Evolutionary conservation across 2,888 invertebrate species (phyloP), one percentile per base, ranked within the genome.

Genomic region (Epistrophe grossulariae): DNA sequence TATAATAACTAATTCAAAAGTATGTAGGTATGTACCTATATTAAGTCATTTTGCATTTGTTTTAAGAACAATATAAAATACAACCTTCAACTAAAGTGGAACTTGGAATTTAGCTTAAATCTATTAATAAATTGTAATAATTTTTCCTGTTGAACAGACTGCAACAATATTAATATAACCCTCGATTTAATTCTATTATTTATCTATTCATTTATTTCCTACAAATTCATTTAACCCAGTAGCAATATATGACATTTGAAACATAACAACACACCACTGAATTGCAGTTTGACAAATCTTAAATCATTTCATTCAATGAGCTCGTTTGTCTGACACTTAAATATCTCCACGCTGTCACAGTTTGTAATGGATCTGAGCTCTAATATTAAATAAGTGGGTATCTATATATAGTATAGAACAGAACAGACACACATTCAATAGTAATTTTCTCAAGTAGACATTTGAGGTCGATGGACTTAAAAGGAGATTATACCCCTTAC

Each of bases 271-370:
- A 10, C 17, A 38, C 11, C 40, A 31, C 48, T 74, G 71, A 72
- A 82, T n/a, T 79, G 85, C 74, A 64, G 72, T 82, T 82, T 82
- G 79, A 87, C 82, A 87, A 78, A 79, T 78, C 45, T 48, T 50
- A 28, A 45, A 45, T 64, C 43, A n/a, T 64, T 82, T 81, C 62
- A 79, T 74, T 78, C 68, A 57, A 83, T 62, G 73, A 55, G 50
- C 78, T 79, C 57, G 74, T 74, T 78, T 74, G 74, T 70, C 71
- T 66, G 85, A 78, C 79, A 87, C 70, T 71, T 74, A 71, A 76
- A 87, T 72, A 85, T 73, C 60, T 81, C 66, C 72, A 60, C 60
- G 52, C 77, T 77, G 60, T 81, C 77, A 77, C 66, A 59, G 24
- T 79, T 72, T 52, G 60, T 59, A 84, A 77, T 80, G 79, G 55